phyloP scores from a whole-genome alignment of 2,888 invertebrate species.

The Agrenia bidenticulata region DNA sequence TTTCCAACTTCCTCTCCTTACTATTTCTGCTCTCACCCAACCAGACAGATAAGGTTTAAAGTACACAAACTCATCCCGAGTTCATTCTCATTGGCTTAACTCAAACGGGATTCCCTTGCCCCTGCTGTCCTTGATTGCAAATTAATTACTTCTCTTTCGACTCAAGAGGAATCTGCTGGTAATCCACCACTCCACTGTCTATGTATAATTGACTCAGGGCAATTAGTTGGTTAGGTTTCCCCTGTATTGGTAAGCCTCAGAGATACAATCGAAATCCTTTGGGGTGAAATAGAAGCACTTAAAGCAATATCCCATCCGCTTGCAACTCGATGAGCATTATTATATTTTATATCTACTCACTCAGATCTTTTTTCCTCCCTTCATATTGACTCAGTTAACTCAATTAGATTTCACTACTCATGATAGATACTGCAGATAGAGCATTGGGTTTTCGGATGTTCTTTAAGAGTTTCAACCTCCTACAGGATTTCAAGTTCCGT shows the following conservation, averaged over 20 bases:
- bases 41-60: background rate
- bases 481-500: too few relatives aligned
- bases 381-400: too few relatives aligned
- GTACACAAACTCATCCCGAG: constrained; percentile 2
- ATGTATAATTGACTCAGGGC: background rate
- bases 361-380: too few relatives aligned
- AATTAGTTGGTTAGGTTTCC: background rate
- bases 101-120: too few relatives aligned
- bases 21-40: background rate
- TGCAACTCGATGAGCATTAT: background rate
- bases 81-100: background rate
- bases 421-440: too few relatives aligned
- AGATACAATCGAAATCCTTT: too few relatives aligned
- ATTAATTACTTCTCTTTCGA: constrained; percentile 4
- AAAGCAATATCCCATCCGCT: too few relatives aligned
- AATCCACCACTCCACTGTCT: background rate
- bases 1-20: constrained; percentile 6
- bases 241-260: background rate
- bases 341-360: too few relatives aligned
- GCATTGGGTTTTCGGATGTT: too few relatives aligned
- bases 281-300: too few relatives aligned
- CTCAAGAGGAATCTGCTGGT: constrained; percentile 1
- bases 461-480: too few relatives aligned
- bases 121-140: constrained; percentile 4
- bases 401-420: too few relatives aligned